Evolutionary conservation across 2,113 vertebrate species (phyloP), one percentile per base, ranked within the genome.

Genomic region (Aleadryas rufinucha): DNA sequence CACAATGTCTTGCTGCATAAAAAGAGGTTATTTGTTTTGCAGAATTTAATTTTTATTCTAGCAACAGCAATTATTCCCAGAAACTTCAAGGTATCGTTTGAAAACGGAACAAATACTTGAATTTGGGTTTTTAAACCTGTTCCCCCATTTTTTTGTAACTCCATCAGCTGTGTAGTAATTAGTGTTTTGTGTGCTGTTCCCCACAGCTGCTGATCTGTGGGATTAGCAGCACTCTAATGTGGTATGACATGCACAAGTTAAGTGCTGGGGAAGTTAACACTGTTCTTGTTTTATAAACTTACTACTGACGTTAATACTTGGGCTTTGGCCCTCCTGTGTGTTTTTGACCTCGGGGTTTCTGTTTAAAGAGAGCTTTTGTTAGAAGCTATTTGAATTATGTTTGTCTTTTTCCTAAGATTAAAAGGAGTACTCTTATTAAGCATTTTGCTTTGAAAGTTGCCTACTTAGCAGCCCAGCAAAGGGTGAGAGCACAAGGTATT

Each of bases 321-420:
- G 8, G 93, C 92, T 92, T 87, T 72, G 94, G 90, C 86, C 94
- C 92, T 96, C 95, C 94, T 90, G 89, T 66, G 89, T 3, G 71
- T 86, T 96, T 95, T 64, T 95, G 95, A 97, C 80, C 94, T 92
- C 84, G 16, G 93, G 77, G 75, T 94, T 97, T 97, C 95, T 95
- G 95, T 96, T 93, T 95, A 97, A 96, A 95, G 94, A 64, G 84
- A 87, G 84, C 96, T 94, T 97, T 97, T 97, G 93, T 97, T 95
- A 88, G 79, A 70, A 97, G 93, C 75, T 94, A 82, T 97, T 96
- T 95, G 93, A 97, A 92, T 97, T 96, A 95, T 94, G 93, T 94
- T 96, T 95, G 91, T 95, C 89, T 95, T 95, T 92, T 97, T 53
- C 52, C 83, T 81, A 65, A 96, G 95, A 94, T 96, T 86, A 96